Base-by-base conservation (phyloP, 2,113 vertebrate species). In the Thomomys bottae region DNA sequence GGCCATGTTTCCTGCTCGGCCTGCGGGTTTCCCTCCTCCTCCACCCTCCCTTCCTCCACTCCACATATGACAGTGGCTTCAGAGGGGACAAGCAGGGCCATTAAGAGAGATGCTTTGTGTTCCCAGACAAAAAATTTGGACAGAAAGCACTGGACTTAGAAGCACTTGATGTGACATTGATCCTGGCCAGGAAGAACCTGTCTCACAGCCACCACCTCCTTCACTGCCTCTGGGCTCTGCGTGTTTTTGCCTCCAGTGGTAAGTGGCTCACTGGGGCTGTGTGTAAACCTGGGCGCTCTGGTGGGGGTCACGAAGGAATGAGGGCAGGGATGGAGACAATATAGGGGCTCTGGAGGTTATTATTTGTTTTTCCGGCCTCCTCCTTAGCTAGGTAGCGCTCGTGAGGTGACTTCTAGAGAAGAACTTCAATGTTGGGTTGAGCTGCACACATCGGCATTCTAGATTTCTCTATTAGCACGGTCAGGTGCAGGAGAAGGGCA, bases 181-280 rank as follows among this genome's bases (percentile, higher is more conserved):
- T 97, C 84, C 94, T 99, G 93, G 96, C 98, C 89, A 98, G 97
- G 94, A 98, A 98, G 66, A 99, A 98, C 63, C n/a, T 97, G 5
- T 91, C 95, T 8, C 95, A 98, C 17, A 93, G 95, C 82, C 97
- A 97, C 79, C 97, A 97, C 84, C 98, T 98, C 42, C 98, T 97
- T 1, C 99, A 98, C 67, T 99, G 98, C 77, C 98, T 99, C 38
- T 98, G 98, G 98, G 98, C 97, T 54, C 96, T 99, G 89, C 96
- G 97, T 4, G 98, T 99, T 78, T 99, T 98, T 90, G 98, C 98
- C 49, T 97, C 98, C 59, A 98, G 98, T 32, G 98, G 99, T 99
- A 92, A 97, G 97, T 86, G 23, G 28, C 57, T 32, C 9, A 63
- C 5, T 61, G 64, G 81, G 45, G 8, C 42, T 26, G 38, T 32